phyloP scores from a whole-genome alignment of 2,113 vertebrate species.

The Erythrolamprus reginae region DNA sequence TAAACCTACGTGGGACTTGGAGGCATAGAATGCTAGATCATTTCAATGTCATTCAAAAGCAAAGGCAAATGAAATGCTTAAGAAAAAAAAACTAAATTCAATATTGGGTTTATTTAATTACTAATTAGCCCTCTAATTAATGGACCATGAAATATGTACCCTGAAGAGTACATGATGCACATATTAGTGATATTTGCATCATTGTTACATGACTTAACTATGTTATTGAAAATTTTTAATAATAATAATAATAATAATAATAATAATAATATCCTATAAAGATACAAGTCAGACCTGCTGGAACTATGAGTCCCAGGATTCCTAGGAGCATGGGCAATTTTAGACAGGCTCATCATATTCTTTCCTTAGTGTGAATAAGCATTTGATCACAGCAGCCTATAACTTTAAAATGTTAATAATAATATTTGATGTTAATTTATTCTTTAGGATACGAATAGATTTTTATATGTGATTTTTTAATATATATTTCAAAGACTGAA shows the following conservation, averaged over 20 bases:
- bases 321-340: not conserved
- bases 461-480: not conserved
- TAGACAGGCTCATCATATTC: not conserved
- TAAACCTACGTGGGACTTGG: not conserved
- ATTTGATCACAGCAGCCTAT: not conserved
- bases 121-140: not conserved
- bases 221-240: not conserved
- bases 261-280: not conserved
- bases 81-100: not conserved
- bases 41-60: not conserved
- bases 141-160: not conserved
- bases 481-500: not conserved
- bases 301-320: not conserved
- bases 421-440: not conserved
- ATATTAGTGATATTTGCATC: not conserved
- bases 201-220: not conserved
- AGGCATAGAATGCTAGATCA: not conserved
- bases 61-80: not conserved
- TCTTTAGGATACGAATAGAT: not conserved
- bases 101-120: not conserved
- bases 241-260: not conserved
- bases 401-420: too few species aligned
- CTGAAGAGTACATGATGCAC: not conserved
- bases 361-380: not conserved
- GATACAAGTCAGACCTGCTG: not conserved